These are phyloP conservation scores for Chelonus insularis DNA, from an alignment of 1,140 invertebrate species.

Conservation along the genomic window DNA sequence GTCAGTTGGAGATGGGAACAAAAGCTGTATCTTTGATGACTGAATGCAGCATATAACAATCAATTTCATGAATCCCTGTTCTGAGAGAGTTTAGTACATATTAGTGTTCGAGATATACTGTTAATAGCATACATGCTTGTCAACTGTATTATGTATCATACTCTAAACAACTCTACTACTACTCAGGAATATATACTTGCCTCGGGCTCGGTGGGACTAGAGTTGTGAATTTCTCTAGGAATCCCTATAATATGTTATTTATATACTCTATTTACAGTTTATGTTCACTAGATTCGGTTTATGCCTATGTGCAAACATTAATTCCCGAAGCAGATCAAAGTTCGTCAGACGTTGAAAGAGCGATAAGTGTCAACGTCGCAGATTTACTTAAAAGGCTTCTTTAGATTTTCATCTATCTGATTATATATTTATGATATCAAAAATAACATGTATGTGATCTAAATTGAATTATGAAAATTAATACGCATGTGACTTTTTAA, in stretches of 20 bases:
- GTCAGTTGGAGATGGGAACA: too few species aligned
- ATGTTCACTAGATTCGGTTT: not conserved
- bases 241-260: slow-evolving; percentile 1
- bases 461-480: too few species aligned
- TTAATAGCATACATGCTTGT: slow-evolving; percentile 3
- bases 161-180: slow-evolving; percentile 4
- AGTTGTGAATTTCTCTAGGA: slow-evolving; percentile 8
- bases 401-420: too few species aligned
- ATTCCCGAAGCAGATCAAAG: slow-evolving; percentile 16
- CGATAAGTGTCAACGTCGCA: not conserved
- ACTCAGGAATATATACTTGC: slow-evolving; percentile 17
- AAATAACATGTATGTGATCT: too few species aligned
- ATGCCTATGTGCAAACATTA: slow-evolving; percentile 9
- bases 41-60: too few species aligned
- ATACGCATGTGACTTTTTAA: too few species aligned
- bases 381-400: not conserved
- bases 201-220: not conserved
- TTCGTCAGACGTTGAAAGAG: slow-evolving; percentile 6
- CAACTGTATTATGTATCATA: slow-evolving; percentile 10
- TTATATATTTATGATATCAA: too few species aligned
- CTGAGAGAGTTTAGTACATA: not conserved
- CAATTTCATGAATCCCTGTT: too few species aligned
- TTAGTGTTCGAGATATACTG: not conserved
- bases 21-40: too few species aligned
- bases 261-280: not conserved